Evolutionary conservation across 1,140 invertebrate species (phyloP).

Genomic region (Cepaea nemoralis): DNA sequence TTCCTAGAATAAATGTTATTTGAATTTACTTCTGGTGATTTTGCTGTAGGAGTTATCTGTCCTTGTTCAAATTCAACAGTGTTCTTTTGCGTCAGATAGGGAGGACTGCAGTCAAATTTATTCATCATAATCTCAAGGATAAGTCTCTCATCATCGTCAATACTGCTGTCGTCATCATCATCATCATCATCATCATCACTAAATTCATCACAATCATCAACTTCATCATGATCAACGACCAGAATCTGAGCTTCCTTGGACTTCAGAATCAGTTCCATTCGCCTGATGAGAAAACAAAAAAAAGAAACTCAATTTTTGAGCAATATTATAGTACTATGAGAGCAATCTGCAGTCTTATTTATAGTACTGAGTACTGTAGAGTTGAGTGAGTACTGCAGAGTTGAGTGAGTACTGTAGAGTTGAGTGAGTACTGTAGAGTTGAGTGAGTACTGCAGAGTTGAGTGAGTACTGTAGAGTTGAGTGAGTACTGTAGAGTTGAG

Average conservation of each 20-base stretch:
- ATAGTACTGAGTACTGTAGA: too few relatives aligned
- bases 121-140: neutral
- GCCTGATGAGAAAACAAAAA: constrained; percentile 46
- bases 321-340: too few relatives aligned
- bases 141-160: too few relatives aligned
- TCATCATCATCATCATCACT: constrained; percentile 14
- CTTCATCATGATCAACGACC: constrained; percentile 56
- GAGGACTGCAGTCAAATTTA: neutral
- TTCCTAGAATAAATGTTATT: neutral
- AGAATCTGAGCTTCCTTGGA: constrained; percentile 62
- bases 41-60: neutral
- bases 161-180: neutral
- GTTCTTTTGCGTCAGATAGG: neutral
- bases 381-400: too few relatives aligned
- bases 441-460: too few relatives aligned
- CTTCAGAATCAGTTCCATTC: constrained; percentile 58
- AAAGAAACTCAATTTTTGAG: too few relatives aligned
- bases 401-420: too few relatives aligned
- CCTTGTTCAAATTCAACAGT: neutral
- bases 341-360: too few relatives aligned
- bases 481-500: too few relatives aligned
- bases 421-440: too few relatives aligned
- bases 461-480: too few relatives aligned
- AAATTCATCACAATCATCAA: constrained; percentile 44
- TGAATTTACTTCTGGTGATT: neutral